Conservation (phyloP, 2,888 invertebrate genomes). For the Clusia tigrina region DNA sequence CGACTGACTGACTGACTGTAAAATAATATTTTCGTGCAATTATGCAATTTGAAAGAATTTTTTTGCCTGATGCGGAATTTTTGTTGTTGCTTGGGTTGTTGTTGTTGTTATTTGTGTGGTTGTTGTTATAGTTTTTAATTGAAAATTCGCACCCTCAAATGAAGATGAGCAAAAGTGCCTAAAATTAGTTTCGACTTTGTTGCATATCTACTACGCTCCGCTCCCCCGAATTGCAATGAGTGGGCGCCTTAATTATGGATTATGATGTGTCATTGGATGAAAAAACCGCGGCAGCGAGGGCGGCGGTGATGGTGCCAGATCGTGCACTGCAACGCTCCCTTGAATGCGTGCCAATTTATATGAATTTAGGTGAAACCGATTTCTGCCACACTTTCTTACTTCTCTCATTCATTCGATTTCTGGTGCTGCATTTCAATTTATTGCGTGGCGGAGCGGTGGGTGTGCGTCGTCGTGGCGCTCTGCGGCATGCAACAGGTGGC, state of each 20-base stretch:
- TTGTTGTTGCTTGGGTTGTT: conserved; percentile 2
- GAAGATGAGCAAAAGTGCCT: not conserved
- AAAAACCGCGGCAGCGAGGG: not conserved
- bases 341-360: conserved; percentile 35
- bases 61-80: not conserved
- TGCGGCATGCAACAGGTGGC: conserved; percentile 38
- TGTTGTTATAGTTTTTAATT: conserved; percentile 9
- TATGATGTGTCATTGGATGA: conserved; percentile 21
- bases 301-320: conserved; percentile 11
- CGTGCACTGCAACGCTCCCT: too few relatives aligned
- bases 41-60: conserved; percentile 8
- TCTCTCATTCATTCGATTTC: not conserved
- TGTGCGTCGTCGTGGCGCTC: conserved; percentile 4
- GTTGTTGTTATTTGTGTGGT: conserved; percentile 13
- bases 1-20: not conserved
- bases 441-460: not conserved
- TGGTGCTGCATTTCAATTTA: not conserved
- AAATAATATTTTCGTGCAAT: conserved; percentile 14
- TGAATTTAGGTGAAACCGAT: conserved; percentile 34
- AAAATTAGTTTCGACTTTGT: conserved; percentile 1
- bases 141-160: not conserved
- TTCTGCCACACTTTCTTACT: not conserved
- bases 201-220: not conserved
- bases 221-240: conserved; percentile 27
- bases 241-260: conserved; percentile 36